Evolutionary conservation across 2,113 vertebrate genomes (phyloP).

Genomic region (Pelecanus crispus): DNA sequence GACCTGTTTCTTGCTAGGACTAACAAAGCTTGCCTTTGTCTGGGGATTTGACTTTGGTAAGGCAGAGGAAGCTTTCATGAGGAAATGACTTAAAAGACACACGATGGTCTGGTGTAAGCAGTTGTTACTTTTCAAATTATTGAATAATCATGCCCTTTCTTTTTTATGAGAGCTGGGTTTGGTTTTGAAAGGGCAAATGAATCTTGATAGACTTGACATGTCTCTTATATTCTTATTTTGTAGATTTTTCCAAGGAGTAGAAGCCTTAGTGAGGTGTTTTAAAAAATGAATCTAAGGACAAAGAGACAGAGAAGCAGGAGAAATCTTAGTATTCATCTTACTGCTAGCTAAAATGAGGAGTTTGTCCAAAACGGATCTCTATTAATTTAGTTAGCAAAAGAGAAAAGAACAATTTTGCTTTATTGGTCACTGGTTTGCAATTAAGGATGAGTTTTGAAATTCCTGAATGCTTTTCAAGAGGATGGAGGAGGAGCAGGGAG

Average conservation of each 20-base stretch:
- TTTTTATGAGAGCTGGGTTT: not conserved
- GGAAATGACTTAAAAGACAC: not conserved
- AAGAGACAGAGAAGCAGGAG: not conserved
- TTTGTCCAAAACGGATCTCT: not conserved
- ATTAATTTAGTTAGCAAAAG: not conserved
- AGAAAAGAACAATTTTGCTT: not conserved
- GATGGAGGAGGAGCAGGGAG: not conserved
- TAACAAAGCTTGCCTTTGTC: not conserved
- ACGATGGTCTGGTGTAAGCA: not conserved
- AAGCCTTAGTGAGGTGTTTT: not conserved
- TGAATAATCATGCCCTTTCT: not conserved
- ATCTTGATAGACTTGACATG: not conserved
- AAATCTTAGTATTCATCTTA: not conserved
- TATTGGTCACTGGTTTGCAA: not conserved
- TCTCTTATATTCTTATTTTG: not conserved
- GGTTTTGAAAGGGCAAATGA: not conserved
- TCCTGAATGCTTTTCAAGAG: constrained; percentile 31
- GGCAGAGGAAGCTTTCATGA: not conserved
- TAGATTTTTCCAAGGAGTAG: not conserved
- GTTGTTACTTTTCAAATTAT: not conserved
- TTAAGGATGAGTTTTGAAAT: constrained; percentile 29
- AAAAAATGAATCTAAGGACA: not conserved
- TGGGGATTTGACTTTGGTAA: not conserved
- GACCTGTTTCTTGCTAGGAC: not conserved
- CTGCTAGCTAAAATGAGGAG: not conserved